Conservation (phyloP, 1,140 invertebrate genomes). For the Tyrophagus putrescentiae region DNA sequence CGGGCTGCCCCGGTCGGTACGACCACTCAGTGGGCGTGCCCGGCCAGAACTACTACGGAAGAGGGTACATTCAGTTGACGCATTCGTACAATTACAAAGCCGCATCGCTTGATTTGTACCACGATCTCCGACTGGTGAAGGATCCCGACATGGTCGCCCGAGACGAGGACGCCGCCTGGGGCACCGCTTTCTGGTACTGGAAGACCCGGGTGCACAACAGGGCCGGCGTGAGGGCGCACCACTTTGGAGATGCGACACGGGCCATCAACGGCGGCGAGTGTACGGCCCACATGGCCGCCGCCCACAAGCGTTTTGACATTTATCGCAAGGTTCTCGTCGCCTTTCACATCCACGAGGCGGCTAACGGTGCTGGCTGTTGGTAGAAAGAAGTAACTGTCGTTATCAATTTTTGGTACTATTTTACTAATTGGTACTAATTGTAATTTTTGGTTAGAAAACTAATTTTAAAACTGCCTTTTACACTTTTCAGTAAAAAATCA, state of each 20-base stretch:
- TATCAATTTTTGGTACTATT: no score
- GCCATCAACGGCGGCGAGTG: slow-evolving; percentile 8
- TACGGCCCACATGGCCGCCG: slow-evolving; percentile 6
- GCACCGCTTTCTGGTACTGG: slow-evolving; percentile 25
- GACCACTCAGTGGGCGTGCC: slow-evolving; percentile 9
- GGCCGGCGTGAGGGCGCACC: not conserved
- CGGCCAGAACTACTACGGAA: slow-evolving; percentile 11
- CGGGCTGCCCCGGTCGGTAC: slow-evolving; percentile 5
- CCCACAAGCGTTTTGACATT: slow-evolving; percentile 2
- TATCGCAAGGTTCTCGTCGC: not conserved
- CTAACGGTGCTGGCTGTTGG: slow-evolving; percentile 6
- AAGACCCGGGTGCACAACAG: slow-evolving; percentile 22
- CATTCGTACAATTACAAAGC: slow-evolving; percentile 16
- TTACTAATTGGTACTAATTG: no score
- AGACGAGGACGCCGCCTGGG: slow-evolving; percentile 23
- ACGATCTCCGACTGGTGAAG: slow-evolving; percentile 10
- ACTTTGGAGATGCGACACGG: slow-evolving; percentile 14
- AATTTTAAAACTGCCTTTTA: no score
- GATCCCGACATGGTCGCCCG: slow-evolving; percentile 22
- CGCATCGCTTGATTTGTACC: slow-evolving; percentile 6
- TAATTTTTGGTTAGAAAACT: no score
- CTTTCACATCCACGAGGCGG: not conserved
- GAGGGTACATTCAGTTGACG: slow-evolving; percentile 17
- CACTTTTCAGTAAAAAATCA: no score
- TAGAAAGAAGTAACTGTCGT: no score